Evolutionary conservation across 2,888 invertebrate species (phyloP), one percentile per base, ranked within the genome.

Genomic region (Meganola albula): DNA sequence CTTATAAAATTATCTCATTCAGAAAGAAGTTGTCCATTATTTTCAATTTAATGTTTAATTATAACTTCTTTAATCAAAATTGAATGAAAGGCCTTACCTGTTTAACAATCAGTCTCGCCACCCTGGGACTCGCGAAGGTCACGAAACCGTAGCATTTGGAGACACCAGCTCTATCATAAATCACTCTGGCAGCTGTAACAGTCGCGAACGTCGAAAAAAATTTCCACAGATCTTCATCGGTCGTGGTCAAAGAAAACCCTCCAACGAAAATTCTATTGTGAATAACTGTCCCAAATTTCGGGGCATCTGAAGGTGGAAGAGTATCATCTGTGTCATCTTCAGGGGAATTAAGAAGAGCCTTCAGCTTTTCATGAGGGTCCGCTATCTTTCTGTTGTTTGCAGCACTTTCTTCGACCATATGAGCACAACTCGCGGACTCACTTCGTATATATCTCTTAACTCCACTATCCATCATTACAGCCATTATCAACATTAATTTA

Each of bases 231-330:
- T 98, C 98, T 32, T 92, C 92, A 80, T 97, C 98, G 27, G 96
- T 96, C 25, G 97, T 97, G 63, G 93, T 95, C 59, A 95, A 90
- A 34, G 97, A 94, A 63, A 98, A 97, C 12, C 98, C 98, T 36
- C 98, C 98, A 30, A 98, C 98, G 78, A 98, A 98, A 63, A 98
- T 95, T 59, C 98, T 88, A 77, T 97, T 97, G 39, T 97, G 97
- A 58, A 98, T 95, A 41, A 97, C 88, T 16, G 96, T 97, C 47
- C 91, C 96, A 53, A 89, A 90, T 64, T 90, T 90, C 1, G 79
- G 90, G 47, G 76, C 89, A 63, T 78, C 83, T 1, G 80, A 73
- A 0, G 84, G 82, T 3, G 82, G 83, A 1, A 82, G 65, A 8
- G 72, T 68, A 34, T 87, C 87, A 29, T 86, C 85, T 0, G 75